Evolutionary conservation across 2,797 vertebrate species (phyloP).

Genomic region (Coregonus sp.): DNA sequence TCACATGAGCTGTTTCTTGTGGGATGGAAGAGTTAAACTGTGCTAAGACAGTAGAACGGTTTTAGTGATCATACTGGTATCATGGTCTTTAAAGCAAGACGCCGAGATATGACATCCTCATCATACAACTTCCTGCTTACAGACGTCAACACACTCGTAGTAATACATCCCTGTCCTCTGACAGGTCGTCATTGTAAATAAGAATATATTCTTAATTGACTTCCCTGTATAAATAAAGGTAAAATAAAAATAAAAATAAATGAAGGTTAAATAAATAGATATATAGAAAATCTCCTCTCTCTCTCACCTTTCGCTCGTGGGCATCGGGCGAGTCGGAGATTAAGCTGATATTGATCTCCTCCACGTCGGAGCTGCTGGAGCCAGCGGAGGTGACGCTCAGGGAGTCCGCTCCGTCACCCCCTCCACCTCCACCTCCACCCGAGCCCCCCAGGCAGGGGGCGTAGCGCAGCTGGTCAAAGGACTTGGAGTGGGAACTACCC

Average conservation of each 20-base stretch:
- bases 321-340: conserved; percentile 84
- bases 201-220: neutral
- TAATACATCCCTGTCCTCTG: neutral
- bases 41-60: neutral
- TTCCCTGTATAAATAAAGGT: neutral
- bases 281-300: neutral
- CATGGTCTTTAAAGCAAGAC: neutral
- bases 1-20: too few relatives aligned
- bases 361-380: conserved; percentile 86
- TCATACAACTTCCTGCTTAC: neutral
- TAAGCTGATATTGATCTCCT: conserved; percentile 85
- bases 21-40: neutral
- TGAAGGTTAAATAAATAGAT: neutral
- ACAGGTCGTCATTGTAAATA: neutral
- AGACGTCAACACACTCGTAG: neutral
- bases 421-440: conserved; percentile 61
- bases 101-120: neutral
- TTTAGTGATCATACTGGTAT: neutral
- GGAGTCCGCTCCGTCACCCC: conserved; percentile 75
- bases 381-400: conserved; percentile 84
- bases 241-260: neutral
- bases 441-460: conserved; percentile 75
- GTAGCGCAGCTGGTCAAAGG: conserved; percentile 85
- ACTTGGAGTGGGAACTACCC: conserved; percentile 84
- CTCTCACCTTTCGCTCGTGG: conserved; percentile 63